phyloP scores from a whole-genome alignment of 2,113 vertebrate species.

The Oryzias javanicus region DNA sequence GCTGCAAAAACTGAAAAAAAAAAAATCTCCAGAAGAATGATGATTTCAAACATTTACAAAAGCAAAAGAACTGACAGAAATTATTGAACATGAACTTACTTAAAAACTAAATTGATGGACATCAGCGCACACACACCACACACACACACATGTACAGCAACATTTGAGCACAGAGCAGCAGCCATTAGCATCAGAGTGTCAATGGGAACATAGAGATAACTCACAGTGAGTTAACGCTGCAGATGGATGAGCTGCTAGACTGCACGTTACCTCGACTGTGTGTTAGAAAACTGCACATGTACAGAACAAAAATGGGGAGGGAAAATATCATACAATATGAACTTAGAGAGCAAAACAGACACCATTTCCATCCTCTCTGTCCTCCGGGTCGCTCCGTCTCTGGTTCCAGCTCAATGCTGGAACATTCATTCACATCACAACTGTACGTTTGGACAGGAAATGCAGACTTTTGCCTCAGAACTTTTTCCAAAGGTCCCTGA shows the following conservation, averaged over 20 bases:
- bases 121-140: background rate
- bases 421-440: too few relatives aligned
- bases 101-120: background rate
- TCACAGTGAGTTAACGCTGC: constrained; percentile 98
- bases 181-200: constrained; percentile 12
- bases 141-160: background rate
- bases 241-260: constrained; percentile 94
- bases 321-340: constrained; percentile 51
- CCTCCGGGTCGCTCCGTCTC: constrained; percentile 11
- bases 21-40: too few relatives aligned
- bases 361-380: constrained; percentile 39
- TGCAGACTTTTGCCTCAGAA: too few relatives aligned
- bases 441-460: too few relatives aligned
- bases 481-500: too few relatives aligned
- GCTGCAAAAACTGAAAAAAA: too few relatives aligned
- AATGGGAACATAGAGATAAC: constrained; percentile 81
- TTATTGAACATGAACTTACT: too few relatives aligned
- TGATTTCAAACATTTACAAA: too few relatives aligned
- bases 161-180: constrained; percentile 5
- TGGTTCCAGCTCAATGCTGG: background rate
- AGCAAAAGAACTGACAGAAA: too few relatives aligned
- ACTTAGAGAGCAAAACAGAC: constrained; percentile 52
- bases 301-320: constrained; percentile 75
- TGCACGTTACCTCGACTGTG: constrained; percentile 89
- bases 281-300: constrained; percentile 98